phyloP scores from a whole-genome alignment of 2,888 invertebrate species.

The Odontothrips loti region DNA sequence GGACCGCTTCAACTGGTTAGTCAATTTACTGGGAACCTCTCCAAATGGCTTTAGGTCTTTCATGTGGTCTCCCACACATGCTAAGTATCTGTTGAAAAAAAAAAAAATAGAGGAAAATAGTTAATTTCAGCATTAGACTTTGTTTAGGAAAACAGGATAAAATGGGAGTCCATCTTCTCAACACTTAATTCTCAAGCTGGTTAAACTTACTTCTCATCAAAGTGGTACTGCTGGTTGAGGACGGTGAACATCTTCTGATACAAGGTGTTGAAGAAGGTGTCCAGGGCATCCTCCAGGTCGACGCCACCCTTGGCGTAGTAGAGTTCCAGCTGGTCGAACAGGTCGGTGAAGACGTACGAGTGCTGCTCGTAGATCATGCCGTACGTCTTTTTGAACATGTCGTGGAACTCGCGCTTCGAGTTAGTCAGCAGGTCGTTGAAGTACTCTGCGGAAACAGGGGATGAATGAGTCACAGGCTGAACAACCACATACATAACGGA shows the following conservation, averaged over 20 bases:
- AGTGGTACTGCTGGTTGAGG: constrained; percentile 85
- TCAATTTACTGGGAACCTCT: constrained; percentile 87
- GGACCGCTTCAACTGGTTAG: constrained; percentile 81
- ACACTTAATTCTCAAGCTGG: background rate
- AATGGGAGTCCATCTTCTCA: background rate
- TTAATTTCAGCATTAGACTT: background rate
- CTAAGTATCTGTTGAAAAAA: constrained; percentile 60
- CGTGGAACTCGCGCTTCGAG: constrained; percentile 83
- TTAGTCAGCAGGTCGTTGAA: constrained; percentile 79
- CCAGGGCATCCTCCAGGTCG: constrained; percentile 80
- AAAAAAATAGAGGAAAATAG: constrained; percentile 21
- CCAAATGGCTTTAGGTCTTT: constrained; percentile 90
- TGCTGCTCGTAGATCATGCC: constrained; percentile 93
- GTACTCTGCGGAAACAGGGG: constrained; percentile 64
- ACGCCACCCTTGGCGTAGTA: constrained; percentile 84
- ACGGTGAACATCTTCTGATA: constrained; percentile 96
- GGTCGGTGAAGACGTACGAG: constrained; percentile 84
- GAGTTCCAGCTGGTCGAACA: constrained; percentile 82
- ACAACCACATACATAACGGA: constrained; percentile 38
- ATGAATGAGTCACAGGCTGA: constrained; percentile 35
- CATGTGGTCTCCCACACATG: constrained; percentile 89
- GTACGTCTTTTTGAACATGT: constrained; percentile 93
- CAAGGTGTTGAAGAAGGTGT: constrained; percentile 85
- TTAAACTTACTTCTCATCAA: constrained; percentile 70
- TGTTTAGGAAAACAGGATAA: background rate